These are phyloP conservation scores for Parasteatoda tepidariorum DNA, from an alignment of 1,140 invertebrate species.

Conservation along the genomic window DNA sequence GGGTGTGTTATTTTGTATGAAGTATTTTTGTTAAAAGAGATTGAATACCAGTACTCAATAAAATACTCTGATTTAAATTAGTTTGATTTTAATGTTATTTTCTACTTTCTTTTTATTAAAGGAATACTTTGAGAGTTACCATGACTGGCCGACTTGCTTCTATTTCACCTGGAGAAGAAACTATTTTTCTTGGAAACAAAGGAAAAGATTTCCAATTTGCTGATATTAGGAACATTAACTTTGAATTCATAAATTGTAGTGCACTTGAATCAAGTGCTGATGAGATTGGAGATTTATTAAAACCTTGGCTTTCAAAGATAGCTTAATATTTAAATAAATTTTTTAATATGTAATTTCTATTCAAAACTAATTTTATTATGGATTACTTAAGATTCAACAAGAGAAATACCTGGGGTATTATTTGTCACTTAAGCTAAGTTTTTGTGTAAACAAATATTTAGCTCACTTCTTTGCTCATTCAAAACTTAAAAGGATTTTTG, in stretches of 20 bases:
- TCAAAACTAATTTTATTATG: neutral
- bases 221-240: slow-evolving; percentile 75
- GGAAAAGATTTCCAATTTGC: slow-evolving; percentile 86
- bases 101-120: no score
- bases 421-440: no score
- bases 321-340: slow-evolving; percentile 64
- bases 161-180: slow-evolving; percentile 75
- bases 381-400: no score
- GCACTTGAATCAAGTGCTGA: slow-evolving; percentile 71
- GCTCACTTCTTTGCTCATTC: no score
- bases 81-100: no score
- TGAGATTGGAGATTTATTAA: slow-evolving; percentile 72
- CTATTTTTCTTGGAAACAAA: slow-evolving; percentile 76
- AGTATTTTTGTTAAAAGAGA: no score
- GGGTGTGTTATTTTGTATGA: no score
- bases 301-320: slow-evolving; percentile 76
- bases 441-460: no score
- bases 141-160: slow-evolving; percentile 81
- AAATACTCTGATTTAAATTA: no score
- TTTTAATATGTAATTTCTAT: neutral
- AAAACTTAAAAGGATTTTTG: no score
- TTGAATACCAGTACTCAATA: no score
- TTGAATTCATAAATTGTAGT: slow-evolving; percentile 81
- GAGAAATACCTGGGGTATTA: no score
- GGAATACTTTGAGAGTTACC: slow-evolving; percentile 82